Conservation (phyloP, 2,888 invertebrate species). For the Alviniconcha strummeri region DNA sequence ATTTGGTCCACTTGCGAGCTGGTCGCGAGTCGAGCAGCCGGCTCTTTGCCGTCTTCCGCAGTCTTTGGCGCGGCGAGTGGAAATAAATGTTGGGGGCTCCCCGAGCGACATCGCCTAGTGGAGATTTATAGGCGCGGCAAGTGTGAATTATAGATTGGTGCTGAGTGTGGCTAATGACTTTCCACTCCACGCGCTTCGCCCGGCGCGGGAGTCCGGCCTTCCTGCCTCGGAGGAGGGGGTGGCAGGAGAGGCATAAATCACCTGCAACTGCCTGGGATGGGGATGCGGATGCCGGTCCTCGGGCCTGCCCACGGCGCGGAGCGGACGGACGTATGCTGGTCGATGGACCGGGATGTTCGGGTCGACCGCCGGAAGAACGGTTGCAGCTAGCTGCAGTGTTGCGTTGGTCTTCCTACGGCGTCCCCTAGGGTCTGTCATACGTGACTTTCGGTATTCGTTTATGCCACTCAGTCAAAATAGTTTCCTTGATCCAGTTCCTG, state of each 20-base stretch:
- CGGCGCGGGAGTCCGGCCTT: background rate
- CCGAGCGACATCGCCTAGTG: background rate
- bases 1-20: conserved; percentile 10
- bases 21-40: background rate
- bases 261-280: background rate
- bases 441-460: too few species aligned
- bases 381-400: too few species aligned
- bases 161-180: conserved; percentile 32
- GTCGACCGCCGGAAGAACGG: too few species aligned
- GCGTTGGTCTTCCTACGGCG: too few species aligned
- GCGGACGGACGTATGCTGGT: too few species aligned
- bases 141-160: conserved; percentile 36
- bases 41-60: conserved; percentile 19
- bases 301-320: too few species aligned
- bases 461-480: too few species aligned
- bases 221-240: background rate
- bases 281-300: too few species aligned
- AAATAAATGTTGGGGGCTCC: conserved; percentile 19
- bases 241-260: conserved; percentile 21
- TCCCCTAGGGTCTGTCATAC: too few species aligned
- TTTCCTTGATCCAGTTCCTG: too few species aligned
- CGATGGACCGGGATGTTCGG: too few species aligned
- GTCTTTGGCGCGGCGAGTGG: conserved; percentile 19
- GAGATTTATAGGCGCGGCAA: conserved; percentile 17
- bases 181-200: conserved; percentile 23